These are phyloP conservation scores for Hipparchia semele DNA, from an alignment of 2,888 invertebrate species.

Conservation along the genomic window DNA sequence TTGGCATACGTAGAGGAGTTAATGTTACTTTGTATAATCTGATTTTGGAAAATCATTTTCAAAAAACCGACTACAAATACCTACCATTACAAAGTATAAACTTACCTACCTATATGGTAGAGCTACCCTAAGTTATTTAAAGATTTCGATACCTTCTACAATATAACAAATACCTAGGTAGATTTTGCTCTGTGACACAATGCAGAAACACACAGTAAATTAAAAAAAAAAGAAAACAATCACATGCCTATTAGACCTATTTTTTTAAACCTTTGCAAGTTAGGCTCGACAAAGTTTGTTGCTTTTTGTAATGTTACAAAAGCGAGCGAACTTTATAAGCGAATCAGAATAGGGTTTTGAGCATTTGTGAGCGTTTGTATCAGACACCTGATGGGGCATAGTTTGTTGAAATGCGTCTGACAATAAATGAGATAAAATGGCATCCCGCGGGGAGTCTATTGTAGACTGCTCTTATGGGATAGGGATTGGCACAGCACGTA, in stretches of 20 bases:
- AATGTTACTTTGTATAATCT: no score
- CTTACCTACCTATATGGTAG: no score
- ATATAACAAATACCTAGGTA: no score
- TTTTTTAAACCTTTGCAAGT: not conserved
- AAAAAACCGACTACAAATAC: no score
- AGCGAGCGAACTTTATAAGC: slow-evolving; percentile 5
- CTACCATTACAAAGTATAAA: no score
- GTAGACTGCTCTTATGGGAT: slow-evolving; percentile 70
- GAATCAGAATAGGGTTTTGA: slow-evolving; percentile 5
- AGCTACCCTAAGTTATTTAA: no score
- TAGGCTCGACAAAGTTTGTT: not conserved
- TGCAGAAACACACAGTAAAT: not conserved
- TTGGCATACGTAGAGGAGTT: no score
- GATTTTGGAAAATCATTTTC: no score
- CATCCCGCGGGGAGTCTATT: slow-evolving; percentile 73
- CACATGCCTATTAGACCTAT: not conserved
- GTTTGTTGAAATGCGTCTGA: slow-evolving; percentile 55
- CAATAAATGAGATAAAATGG: slow-evolving; percentile 74
- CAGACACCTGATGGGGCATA: slow-evolving; percentile 70
- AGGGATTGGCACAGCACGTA: slow-evolving; percentile 53
- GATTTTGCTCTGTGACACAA: no score
- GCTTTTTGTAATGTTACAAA: not conserved
- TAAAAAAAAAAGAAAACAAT: not conserved
- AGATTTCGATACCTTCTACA: no score
- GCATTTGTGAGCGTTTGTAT: slow-evolving; percentile 30